Evolutionary conservation across 53 echinoderm and acorn worm species (phyloP).

Genomic region (Luidia sarsii): DNA sequence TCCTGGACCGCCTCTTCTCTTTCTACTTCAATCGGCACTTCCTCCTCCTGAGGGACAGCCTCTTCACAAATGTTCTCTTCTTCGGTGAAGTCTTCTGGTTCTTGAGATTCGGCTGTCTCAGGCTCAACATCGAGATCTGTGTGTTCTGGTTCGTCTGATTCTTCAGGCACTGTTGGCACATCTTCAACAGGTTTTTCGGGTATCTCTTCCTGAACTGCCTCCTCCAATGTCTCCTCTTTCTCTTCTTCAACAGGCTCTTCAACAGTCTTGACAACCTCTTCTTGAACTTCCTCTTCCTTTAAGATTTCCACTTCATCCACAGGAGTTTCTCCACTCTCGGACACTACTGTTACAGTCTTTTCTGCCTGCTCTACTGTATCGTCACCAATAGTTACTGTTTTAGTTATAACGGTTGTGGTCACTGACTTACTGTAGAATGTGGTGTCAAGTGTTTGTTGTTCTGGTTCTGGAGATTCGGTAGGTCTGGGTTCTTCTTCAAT

Average conservation of each 20-base stretch:
- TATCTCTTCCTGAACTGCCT: conserved; percentile 1
- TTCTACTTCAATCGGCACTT: conserved; percentile 2
- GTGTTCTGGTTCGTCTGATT: not conserved
- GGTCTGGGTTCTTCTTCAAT: too few species aligned
- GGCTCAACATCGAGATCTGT: not conserved
- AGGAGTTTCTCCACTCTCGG: not conserved
- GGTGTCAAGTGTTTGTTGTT: too few species aligned
- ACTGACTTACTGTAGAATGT: too few species aligned
- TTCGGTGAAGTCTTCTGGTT: not conserved
- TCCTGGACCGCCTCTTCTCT: not conserved
- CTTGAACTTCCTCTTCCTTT: conserved; percentile 32
- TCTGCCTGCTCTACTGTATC: not conserved
- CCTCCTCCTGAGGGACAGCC: conserved; percentile 14
- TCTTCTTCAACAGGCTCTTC: conserved; percentile 11
- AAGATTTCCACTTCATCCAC: not conserved
- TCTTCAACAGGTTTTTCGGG: conserved; percentile 2
- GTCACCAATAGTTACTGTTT: not conserved
- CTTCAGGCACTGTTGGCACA: not conserved
- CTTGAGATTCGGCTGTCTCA: not conserved
- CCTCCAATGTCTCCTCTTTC: conserved; percentile 12
- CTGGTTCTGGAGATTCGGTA: not conserved
- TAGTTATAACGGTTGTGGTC: not conserved
- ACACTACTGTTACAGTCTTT: not conserved
- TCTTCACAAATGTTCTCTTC: too few species aligned
- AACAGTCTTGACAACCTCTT: conserved; percentile 5